Base-by-base conservation (phyloP, 2,888 invertebrate genomes). In the Ormyrus labotus region DNA sequence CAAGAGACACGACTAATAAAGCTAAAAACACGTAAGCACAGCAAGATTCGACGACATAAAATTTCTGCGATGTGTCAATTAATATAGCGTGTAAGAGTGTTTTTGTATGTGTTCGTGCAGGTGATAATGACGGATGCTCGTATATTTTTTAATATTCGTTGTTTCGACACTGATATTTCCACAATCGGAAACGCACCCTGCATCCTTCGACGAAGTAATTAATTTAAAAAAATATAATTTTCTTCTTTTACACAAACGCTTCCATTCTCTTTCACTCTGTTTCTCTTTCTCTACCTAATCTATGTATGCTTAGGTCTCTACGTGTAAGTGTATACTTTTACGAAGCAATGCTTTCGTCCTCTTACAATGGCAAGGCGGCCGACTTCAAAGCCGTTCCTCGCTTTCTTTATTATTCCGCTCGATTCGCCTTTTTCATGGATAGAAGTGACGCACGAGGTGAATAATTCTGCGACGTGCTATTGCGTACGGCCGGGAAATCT, bases 61-160 rank as follows among this genome's bases (percentile, higher is more conserved):
- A 81, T 61, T 79, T 79, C 67, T 72, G 58, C 81, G 60, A 69
- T 81, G 81, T 61, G 73, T 68, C 75, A 79, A 70, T 34, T 79
- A 64, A 57, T 78, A 57, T 58, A 73, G 51, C 13, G 57, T 55
- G 53, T 19, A n/a, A n/a, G 13, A 34, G 34, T 34, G 34, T 34
- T 34, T 34, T 34, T 45, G 64, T 51, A 11, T 34, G 8, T 45
- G 9, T 53, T 51, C 61, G 80, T 70, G 74, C 74, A 70, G 73
- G 75, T 81, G 81, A 78, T 67, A 71, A 81, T 70, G 81, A 71
- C 73, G 53, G 69, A 60, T 77, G 77, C 60, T 11, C 68, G 60
- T 75, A 57, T 64, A 51, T 64, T 71, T 51, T 58, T 70, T 34
- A 7, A 11, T 69, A 10, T 68, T 75, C 65, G 19, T 48, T 65